Conservation (phyloP, 2,888 invertebrate genomes). For the Pyrochroa serraticornis region DNA sequence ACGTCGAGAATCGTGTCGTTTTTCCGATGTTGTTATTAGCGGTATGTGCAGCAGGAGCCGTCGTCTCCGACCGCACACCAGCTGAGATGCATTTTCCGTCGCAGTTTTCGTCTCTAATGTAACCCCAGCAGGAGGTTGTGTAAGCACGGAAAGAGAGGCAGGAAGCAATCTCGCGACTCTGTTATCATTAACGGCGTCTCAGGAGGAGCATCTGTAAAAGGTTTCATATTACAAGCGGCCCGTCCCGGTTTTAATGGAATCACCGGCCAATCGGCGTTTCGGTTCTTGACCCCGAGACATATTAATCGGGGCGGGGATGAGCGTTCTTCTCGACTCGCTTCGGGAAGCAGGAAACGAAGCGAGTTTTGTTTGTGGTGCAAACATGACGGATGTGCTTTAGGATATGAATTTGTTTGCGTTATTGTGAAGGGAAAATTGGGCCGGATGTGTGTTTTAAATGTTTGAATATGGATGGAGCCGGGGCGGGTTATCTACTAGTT, state of each 20-base stretch:
- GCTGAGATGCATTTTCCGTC: neutral
- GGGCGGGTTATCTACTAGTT: too few relatives aligned
- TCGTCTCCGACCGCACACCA: neutral
- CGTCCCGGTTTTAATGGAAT: slow-evolving; percentile 17
- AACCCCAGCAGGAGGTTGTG: neutral
- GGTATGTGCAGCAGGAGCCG: too few relatives aligned
- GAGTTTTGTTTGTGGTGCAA: slow-evolving; percentile 3
- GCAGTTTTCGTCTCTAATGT: slow-evolving; percentile 9
- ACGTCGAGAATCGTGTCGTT: too few relatives aligned
- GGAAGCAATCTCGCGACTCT: slow-evolving; percentile 15
- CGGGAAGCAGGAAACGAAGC: neutral
- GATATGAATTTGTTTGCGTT: slow-evolving; percentile 8
- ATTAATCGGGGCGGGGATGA: neutral
- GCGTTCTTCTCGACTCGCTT: neutral
- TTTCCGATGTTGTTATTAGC: too few relatives aligned
- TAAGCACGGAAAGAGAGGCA: neutral
- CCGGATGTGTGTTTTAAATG: slow-evolving; percentile 4
- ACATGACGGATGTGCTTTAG: neutral
- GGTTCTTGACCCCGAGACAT: neutral
- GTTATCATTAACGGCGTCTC: slow-evolving; percentile 13
- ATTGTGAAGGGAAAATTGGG: slow-evolving; percentile 7
- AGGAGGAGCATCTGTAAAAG: slow-evolving; percentile 19
- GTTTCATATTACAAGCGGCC: slow-evolving; percentile 2
- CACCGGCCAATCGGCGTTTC: neutral
- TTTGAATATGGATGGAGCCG: slow-evolving; percentile 2